A percentile compares a stretch with the other conserved stretches of the same genome.
These are phyloP conservation scores for Drosophila guanche DNA, from an alignment of 1,140 invertebrate species.

Conservation along the genomic window DNA sequence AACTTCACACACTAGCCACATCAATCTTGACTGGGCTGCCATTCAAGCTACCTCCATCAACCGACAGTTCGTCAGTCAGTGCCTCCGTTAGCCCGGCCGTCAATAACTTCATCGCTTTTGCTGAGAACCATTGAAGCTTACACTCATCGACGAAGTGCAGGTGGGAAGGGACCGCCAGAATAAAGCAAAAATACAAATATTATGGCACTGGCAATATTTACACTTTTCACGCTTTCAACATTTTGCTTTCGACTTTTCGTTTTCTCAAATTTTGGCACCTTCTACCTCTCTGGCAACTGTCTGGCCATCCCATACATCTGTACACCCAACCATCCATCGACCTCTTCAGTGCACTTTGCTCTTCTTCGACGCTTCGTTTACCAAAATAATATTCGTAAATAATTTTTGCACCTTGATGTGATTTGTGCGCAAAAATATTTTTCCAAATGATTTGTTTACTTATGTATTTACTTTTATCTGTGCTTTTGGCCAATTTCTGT, in stretches of 20 bases:
- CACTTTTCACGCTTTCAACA: constrained; percentile 64
- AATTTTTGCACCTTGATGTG: constrained; percentile 77
- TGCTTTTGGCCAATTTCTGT: constrained; percentile 30
- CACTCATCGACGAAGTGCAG: constrained; percentile 71
- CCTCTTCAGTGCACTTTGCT: constrained; percentile 31
- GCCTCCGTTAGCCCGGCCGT: constrained; percentile 30
- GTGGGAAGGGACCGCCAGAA: constrained; percentile 4
- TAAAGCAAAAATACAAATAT: constrained; percentile 58
- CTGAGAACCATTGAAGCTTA: constrained; percentile 54
- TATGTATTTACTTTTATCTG: constrained; percentile 77
- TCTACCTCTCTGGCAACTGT: constrained; percentile 8
- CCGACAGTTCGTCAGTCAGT: constrained; percentile 12
- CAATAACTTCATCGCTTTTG: constrained; percentile 15
- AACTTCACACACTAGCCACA: background rate
- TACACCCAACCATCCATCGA: constrained; percentile 26
- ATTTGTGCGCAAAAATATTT: constrained; percentile 76
- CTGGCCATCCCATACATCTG: constrained; percentile 10
- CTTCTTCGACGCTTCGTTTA: constrained; percentile 32
- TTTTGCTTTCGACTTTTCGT: constrained; percentile 58
- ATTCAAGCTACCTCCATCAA: constrained; percentile 8
- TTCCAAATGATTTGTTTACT: constrained; percentile 80
- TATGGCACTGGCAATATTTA: constrained; percentile 69
- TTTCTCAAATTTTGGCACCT: constrained; percentile 48
- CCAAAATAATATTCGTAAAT: constrained; percentile 77
- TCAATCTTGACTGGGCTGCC: constrained; percentile 2